Base-by-base conservation (phyloP, 1,140 invertebrate species). In the Drosophila tani region DNA sequence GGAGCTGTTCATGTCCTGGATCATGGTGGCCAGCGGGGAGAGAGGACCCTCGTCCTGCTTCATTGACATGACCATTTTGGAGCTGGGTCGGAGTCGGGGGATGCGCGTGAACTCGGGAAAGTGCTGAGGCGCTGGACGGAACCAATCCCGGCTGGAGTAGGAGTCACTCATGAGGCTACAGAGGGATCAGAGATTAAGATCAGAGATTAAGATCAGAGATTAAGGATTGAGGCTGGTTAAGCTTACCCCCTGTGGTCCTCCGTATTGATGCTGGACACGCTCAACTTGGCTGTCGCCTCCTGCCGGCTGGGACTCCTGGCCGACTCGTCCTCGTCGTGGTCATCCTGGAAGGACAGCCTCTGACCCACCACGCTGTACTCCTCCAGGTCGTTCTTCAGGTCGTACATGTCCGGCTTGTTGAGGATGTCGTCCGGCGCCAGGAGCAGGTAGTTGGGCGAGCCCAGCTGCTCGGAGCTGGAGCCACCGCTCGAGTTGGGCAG, bases 41-140 rank as follows among this genome's bases (percentile, higher is more conserved):
- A 80, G 73, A 0, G 90, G 82, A 41, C 88, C 85, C 49, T 92
- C 87, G 17, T 92, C 84, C 21, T 91, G 80, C 32, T 92, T 92
- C 58, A 92, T 92, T 27, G 91, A 92, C 86, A 92, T 92, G 19
- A 92, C 58, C 69, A 87, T 92, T 19, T 92, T 92, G 7, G 91
- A 92, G 47, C 91, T 92, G n/a, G 91, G 91, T 0, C 91, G 75
- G 40, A 92, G 50, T 47, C 80, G 82, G 8, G 91, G 91, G 53
- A 92, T 92, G 47, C 91, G 88, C 47, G 82, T 92, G 21, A 92
- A 92, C 49, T 92, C 91, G 4, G 92, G 87, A 53, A 86, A 92
- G 17, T 90, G 79, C 53, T 90, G 74, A 1, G 77, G 38, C 8
- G 79, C 78, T 7, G 90, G 84, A 5, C 88, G 92, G 65, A 92